Evolutionary conservation across 2,888 invertebrate species (phyloP).

Genomic region (Pandemis heparana): DNA sequence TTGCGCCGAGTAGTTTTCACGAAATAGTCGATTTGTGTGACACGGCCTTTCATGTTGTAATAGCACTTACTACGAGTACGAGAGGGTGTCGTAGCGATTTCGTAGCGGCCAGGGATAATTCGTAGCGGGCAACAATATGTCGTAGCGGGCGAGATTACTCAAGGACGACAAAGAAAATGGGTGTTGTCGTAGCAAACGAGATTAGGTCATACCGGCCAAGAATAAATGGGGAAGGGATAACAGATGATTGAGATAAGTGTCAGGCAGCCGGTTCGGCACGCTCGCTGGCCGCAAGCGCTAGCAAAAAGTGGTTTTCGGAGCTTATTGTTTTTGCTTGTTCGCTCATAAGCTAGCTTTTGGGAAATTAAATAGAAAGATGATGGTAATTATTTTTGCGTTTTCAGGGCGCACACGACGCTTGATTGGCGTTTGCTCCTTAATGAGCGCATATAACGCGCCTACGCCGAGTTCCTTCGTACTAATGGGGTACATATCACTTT

Average conservation of each 20-base stretch:
- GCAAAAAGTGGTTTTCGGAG: not conserved
- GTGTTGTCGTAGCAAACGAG: constrained; percentile 9
- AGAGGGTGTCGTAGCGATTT: constrained; percentile 8
- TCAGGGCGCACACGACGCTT: constrained; percentile 1
- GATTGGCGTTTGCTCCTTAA: constrained; percentile 7
- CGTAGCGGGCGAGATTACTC: constrained; percentile 10
- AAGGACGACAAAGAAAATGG: constrained; percentile 8
- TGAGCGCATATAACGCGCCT: not conserved
- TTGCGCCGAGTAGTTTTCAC: constrained; percentile 23
- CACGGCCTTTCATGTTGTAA: constrained; percentile 17
- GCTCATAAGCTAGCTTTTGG: not conserved
- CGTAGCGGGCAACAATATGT: constrained; percentile 17
- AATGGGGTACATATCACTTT: not conserved
- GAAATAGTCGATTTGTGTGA: constrained; percentile 27
- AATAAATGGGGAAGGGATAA: constrained; percentile 8
- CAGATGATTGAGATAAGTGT: constrained; percentile 1
- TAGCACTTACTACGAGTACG: constrained; percentile 12
- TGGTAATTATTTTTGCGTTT: not conserved
- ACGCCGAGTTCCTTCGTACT: not conserved
- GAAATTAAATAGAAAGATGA: not conserved
- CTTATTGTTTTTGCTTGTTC: not conserved
- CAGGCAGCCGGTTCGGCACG: not conserved
- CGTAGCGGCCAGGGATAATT: constrained; percentile 11
- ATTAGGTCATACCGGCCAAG: constrained; percentile 12
- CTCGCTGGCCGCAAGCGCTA: not conserved